Evolutionary conservation across 2,113 vertebrate species (phyloP).

Genomic region (Danionella cerebrum): DNA sequence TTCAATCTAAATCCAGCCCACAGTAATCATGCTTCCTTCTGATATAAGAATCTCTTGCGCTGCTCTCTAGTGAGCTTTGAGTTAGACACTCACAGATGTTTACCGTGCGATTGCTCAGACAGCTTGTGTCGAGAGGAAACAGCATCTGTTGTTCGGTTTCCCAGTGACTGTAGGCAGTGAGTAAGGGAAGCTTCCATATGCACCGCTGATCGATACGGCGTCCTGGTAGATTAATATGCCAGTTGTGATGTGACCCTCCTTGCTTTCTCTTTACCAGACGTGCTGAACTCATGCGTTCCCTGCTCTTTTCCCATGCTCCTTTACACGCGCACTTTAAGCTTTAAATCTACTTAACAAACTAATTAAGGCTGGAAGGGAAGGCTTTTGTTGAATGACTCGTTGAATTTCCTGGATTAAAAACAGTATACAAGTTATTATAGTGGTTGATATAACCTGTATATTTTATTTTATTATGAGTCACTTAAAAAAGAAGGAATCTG

Average conservation of each 20-base stretch:
- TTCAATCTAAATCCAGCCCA: conserved; percentile 1
- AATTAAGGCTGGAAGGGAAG: not conserved
- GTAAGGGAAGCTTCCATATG: conserved; percentile 24
- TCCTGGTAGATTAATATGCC: conserved; percentile 14
- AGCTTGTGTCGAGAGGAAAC: conserved; percentile 10
- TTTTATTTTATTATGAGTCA: not conserved
- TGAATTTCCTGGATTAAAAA: not conserved
- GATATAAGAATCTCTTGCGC: not conserved
- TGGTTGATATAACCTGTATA: not conserved
- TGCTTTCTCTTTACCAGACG: not conserved
- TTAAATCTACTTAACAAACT: conserved; percentile 21
- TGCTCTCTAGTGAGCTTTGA: conserved; percentile 16
- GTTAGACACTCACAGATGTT: conserved; percentile 14
- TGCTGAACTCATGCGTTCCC: not conserved
- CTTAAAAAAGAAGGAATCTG: not conserved
- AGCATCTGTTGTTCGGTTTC: conserved; percentile 18
- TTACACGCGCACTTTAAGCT: conserved; percentile 9
- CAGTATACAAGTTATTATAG: not conserved
- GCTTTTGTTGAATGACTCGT: not conserved
- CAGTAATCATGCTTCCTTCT: not conserved
- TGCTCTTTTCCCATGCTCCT: conserved; percentile 9
- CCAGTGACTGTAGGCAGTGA: not conserved
- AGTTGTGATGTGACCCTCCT: not conserved
- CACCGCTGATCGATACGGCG: conserved; percentile 26
- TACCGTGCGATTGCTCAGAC: conserved; percentile 12